Conservation (phyloP, 2,888 invertebrate species). For the Eucera pruinosa region DNA sequence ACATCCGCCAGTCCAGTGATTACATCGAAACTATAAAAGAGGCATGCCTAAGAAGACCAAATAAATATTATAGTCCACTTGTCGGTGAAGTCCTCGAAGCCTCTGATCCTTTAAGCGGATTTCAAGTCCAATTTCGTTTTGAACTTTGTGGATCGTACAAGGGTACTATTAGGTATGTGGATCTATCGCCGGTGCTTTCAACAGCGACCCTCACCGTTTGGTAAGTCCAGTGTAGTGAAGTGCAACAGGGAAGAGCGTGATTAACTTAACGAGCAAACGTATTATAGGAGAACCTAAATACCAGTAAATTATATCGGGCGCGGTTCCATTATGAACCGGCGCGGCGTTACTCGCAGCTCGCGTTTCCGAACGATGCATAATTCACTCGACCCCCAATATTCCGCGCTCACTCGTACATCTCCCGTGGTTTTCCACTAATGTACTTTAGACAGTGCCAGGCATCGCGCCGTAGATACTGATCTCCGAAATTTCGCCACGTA, state of each 20-base stretch:
- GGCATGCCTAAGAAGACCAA: too few relatives aligned
- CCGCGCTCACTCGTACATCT: constrained; percentile 55
- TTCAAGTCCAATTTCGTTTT: neutral
- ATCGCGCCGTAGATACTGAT: constrained; percentile 38
- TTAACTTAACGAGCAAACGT: constrained; percentile 60
- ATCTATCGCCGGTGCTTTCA: constrained; percentile 25
- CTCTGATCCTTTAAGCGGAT: neutral
- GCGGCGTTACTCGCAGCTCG: constrained; percentile 48
- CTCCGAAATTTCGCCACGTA: constrained; percentile 42
- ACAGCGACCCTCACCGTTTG: neutral
- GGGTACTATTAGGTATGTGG: constrained; percentile 1
- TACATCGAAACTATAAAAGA: too few relatives aligned
- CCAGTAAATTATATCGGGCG: constrained; percentile 57
- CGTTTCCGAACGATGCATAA: constrained; percentile 59
- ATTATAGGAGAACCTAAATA: constrained; percentile 52
- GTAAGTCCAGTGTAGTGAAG: constrained; percentile 2
- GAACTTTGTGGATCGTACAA: neutral
- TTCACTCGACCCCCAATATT: constrained; percentile 63
- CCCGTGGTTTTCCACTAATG: constrained; percentile 62
- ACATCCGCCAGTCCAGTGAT: too few relatives aligned
- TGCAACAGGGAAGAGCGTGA: constrained; percentile 39
- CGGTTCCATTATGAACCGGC: constrained; percentile 56
- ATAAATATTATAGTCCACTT: too few relatives aligned
- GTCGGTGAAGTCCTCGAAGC: too few relatives aligned
- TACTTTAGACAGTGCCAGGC: constrained; percentile 44